Conservation (phyloP, 2,113 vertebrate species). For the Podiceps cristatus region DNA sequence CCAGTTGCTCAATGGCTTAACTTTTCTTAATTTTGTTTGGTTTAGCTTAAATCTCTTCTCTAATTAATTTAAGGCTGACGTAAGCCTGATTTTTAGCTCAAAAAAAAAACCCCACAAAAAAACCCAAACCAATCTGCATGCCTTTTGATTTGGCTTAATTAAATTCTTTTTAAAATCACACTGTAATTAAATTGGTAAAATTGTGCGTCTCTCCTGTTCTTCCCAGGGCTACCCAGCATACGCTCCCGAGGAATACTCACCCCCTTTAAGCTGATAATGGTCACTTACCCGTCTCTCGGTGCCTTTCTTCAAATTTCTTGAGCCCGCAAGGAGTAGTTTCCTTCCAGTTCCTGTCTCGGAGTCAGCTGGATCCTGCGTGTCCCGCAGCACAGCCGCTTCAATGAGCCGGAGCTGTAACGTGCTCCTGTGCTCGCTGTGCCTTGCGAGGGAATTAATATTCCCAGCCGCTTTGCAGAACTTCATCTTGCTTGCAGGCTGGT, state of each 20-base stretch:
- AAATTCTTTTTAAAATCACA: not conserved
- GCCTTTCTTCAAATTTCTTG: not conserved
- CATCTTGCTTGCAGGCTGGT: not conserved
- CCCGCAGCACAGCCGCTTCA: not conserved
- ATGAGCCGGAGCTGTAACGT: not conserved
- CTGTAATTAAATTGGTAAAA: not conserved
- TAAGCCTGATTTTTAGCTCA: not conserved
- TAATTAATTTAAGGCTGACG: not conserved
- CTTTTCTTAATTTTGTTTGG: not conserved
- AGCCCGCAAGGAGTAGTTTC: not conserved
- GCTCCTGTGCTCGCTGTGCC: not conserved
- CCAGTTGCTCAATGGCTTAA: accelerated
- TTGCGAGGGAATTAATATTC: not conserved
- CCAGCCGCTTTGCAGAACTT: not conserved
- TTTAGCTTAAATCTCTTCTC: not conserved
- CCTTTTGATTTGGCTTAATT: not conserved
- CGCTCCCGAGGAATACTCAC: accelerated
- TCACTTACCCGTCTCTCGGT: not conserved
- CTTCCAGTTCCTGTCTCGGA: not conserved
- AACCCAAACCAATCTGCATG: not conserved
- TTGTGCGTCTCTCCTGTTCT: accelerated
- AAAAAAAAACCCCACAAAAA: no score
- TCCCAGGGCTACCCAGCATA: not conserved
- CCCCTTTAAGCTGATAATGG: not conserved
- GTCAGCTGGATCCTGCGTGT: not conserved